Percentiles rank a stretch among this genome's conserved stretches.
Conservation (phyloP, 1,140 invertebrate species). For the Adelges cooleyi region DNA sequence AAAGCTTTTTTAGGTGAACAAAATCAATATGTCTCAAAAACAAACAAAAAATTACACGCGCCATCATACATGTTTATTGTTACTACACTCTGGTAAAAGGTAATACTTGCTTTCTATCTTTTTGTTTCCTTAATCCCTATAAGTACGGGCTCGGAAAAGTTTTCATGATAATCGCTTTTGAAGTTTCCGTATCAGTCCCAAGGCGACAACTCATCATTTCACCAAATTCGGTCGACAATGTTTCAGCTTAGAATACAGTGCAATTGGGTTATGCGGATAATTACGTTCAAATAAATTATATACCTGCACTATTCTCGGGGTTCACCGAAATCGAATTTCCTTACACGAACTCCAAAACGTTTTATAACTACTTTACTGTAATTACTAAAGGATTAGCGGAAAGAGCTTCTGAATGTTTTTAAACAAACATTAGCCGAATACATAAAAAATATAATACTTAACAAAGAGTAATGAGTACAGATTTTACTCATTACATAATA, state of each 20-base stretch:
- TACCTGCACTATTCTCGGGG: too few relatives aligned
- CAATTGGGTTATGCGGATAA: background rate
- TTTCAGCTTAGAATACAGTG: background rate
- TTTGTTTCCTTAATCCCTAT: background rate
- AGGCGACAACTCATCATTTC: slow-evolving; percentile 10
- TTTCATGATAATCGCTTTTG: slow-evolving; percentile 6
- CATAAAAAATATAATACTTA: too few relatives aligned
- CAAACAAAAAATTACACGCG: background rate
- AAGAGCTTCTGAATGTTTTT: too few relatives aligned
- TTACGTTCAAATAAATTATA: background rate
- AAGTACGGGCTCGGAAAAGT: slow-evolving; percentile 9
- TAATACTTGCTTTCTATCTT: background rate
- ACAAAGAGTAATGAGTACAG: too few relatives aligned
- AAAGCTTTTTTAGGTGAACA: too few relatives aligned
- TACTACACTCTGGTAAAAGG: background rate
- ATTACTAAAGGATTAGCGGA: too few relatives aligned
- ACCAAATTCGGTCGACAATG: background rate
- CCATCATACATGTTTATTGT: background rate
- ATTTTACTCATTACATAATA: too few relatives aligned
- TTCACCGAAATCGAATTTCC: too few relatives aligned
- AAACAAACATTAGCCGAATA: too few relatives aligned
- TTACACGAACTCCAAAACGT: too few relatives aligned
- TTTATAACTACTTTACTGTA: too few relatives aligned
- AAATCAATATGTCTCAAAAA: background rate
- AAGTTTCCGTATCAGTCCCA: slow-evolving; percentile 6